Evolutionary conservation across 1,140 invertebrate species (phyloP).

Genomic region (Rhopalosiphum padi): DNA sequence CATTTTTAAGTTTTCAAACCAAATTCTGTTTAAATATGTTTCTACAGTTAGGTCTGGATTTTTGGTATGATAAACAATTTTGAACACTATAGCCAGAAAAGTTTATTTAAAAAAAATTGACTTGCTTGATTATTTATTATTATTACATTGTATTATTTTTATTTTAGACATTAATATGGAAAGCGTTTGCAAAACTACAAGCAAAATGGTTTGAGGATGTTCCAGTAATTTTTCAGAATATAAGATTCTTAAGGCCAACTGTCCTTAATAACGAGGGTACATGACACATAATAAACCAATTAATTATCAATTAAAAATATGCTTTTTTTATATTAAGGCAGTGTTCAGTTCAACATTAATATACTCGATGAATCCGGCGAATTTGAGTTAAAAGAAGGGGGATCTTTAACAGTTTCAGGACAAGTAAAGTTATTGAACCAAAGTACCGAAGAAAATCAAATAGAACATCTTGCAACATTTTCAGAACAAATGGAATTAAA

Average conservation of each 20-base stretch:
- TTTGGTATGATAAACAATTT: too few relatives aligned
- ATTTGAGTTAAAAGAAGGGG: slow-evolving; percentile 77
- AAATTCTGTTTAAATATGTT: too few relatives aligned
- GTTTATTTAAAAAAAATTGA: too few relatives aligned
- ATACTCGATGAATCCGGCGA: background rate
- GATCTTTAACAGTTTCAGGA: slow-evolving; percentile 78
- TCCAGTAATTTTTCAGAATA: slow-evolving; percentile 83
- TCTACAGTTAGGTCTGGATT: too few relatives aligned
- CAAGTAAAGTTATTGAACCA: slow-evolving; percentile 73
- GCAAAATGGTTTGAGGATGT: slow-evolving; percentile 78
- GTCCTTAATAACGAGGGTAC: slow-evolving; percentile 80
- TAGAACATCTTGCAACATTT: slow-evolving; percentile 64
- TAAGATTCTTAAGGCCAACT: slow-evolving; percentile 87
- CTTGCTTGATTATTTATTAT: too few relatives aligned
- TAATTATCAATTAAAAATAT: background rate
- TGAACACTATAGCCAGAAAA: too few relatives aligned
- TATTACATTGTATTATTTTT: too few relatives aligned
- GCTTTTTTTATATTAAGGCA: background rate
- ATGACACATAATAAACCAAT: background rate
- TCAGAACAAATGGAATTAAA: slow-evolving; percentile 69
- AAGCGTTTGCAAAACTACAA: slow-evolving; percentile 83
- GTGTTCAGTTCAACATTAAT: background rate
- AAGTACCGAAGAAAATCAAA: slow-evolving; percentile 66
- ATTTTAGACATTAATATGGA: slow-evolving; percentile 81
- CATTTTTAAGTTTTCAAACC: too few relatives aligned